Evolutionary conservation across 1,140 invertebrate genomes (phyloP).

Genomic region (Zaprionus nigranus): DNA sequence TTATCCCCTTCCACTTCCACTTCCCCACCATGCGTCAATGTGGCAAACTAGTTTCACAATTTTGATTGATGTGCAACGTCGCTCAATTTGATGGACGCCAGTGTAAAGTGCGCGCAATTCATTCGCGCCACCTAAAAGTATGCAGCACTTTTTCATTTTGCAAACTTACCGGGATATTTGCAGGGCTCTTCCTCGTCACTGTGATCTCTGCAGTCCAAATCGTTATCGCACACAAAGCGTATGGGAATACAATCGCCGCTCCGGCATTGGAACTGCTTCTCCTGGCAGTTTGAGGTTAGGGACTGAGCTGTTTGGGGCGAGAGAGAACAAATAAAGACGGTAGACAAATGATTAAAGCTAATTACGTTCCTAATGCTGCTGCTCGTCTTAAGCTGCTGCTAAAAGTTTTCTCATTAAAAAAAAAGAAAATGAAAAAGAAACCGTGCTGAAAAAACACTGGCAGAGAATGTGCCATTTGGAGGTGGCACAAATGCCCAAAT

Average conservation of each 20-base stretch:
- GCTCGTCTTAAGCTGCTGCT: constrained; percentile 51
- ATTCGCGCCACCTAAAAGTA: constrained; percentile 55
- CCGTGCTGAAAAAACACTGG: constrained; percentile 18
- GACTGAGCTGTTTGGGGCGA: constrained; percentile 67
- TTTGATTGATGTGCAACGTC: constrained; percentile 51
- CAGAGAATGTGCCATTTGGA: constrained; percentile 39
- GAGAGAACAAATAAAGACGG: constrained; percentile 33
- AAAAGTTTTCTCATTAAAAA: constrained; percentile 78
- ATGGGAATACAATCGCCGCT: constrained; percentile 93
- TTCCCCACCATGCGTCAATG: constrained; percentile 44
- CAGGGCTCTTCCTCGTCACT: constrained; percentile 91
- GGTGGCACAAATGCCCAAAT: constrained; percentile 66
- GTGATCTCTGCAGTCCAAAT: constrained; percentile 91
- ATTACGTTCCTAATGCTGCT: constrained; percentile 49
- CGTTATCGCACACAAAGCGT: constrained; percentile 91
- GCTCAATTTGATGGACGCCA: constrained; percentile 43
- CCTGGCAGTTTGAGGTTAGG: constrained; percentile 85
- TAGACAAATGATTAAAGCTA: constrained; percentile 73
- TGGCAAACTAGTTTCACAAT: constrained; percentile 65
- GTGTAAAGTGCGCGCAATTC: constrained; percentile 35
- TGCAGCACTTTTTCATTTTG: constrained; percentile 23
- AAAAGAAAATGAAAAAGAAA: constrained; percentile 27
- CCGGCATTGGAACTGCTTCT: constrained; percentile 90
- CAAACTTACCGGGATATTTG: constrained; percentile 86
- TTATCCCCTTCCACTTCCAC: background rate